These are phyloP conservation scores for Cheilosia urbana DNA, from an alignment of 2,888 invertebrate genomes.

Conservation along the genomic window DNA sequence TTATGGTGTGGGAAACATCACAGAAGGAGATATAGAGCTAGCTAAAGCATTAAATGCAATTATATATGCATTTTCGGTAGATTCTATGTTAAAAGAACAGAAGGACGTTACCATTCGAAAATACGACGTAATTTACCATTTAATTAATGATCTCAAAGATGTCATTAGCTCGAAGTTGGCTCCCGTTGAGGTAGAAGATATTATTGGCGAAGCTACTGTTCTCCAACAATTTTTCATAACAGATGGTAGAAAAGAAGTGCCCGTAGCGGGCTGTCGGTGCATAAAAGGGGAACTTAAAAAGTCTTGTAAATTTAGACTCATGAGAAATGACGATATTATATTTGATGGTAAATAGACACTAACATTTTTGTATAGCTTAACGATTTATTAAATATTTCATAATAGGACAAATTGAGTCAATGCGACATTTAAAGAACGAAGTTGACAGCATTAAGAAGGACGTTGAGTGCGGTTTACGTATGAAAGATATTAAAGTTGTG, in stretches of 20 bases:
- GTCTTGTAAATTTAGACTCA: constrained; percentile 87
- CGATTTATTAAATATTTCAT: constrained; percentile 9
- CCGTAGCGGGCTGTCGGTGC: constrained; percentile 95
- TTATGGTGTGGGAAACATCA: constrained; percentile 95
- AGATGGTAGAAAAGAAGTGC: constrained; percentile 91
- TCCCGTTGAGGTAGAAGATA: constrained; percentile 89
- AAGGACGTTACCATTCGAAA: constrained; percentile 86
- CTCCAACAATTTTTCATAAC: constrained; percentile 92
- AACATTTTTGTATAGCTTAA: background rate
- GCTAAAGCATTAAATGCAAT: constrained; percentile 91
- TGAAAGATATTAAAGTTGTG: constrained; percentile 87
- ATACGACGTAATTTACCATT: constrained; percentile 96
- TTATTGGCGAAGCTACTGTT: constrained; percentile 93
- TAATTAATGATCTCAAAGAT: constrained; percentile 94
- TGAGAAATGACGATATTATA: constrained; percentile 87
- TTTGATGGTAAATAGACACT: constrained; percentile 86
- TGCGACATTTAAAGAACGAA: constrained; percentile 95
- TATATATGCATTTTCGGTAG: constrained; percentile 95
- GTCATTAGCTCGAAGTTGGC: constrained; percentile 91
- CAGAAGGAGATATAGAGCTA: constrained; percentile 92
- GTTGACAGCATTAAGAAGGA: constrained; percentile 92
- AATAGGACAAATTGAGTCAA: constrained; percentile 89
- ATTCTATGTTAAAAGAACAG: constrained; percentile 82
- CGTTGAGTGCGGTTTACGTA: constrained; percentile 94
- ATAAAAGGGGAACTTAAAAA: constrained; percentile 90